These are phyloP conservation scores for Pyrgus malvae DNA, from an alignment of 2,888 invertebrate species.

Conservation along the genomic window DNA sequence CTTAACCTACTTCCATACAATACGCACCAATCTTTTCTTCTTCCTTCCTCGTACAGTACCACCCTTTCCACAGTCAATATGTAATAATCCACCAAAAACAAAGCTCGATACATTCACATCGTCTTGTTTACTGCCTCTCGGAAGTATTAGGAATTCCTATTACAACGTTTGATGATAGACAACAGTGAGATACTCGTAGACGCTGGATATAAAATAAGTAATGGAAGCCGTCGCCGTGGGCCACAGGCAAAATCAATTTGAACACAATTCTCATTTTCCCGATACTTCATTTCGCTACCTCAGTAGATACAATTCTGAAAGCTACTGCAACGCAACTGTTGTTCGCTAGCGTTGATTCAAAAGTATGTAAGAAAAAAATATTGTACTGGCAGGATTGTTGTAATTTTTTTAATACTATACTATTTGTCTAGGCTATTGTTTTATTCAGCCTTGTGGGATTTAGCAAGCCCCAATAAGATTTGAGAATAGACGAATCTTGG, in stretches of 20 bases:
- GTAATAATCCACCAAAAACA: background rate
- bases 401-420: no score
- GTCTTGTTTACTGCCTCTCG: conserved; percentile 38
- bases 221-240: conserved; percentile 52
- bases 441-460: no score
- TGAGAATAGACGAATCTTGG: no score
- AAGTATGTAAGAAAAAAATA: no score
- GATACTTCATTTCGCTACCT: conserved; percentile 45
- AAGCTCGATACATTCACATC: conserved; percentile 24
- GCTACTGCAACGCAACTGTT: background rate
- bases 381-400: no score
- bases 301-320: conserved; percentile 7
- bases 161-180: conserved; percentile 36
- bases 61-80: background rate
- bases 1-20: conserved; percentile 1
- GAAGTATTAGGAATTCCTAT: conserved; percentile 36
- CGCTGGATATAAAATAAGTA: conserved; percentile 48
- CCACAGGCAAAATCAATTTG: conserved; percentile 63
- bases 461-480: no score
- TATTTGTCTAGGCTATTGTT: no score
- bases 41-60: background rate
- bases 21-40: background rate
- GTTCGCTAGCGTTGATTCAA: no score
- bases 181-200: conserved; percentile 37
- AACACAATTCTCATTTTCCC: conserved; percentile 55